Evolutionary conservation across 2,797 vertebrate genomes (phyloP).

Genomic region (Hippoglossus hippoglossus): DNA sequence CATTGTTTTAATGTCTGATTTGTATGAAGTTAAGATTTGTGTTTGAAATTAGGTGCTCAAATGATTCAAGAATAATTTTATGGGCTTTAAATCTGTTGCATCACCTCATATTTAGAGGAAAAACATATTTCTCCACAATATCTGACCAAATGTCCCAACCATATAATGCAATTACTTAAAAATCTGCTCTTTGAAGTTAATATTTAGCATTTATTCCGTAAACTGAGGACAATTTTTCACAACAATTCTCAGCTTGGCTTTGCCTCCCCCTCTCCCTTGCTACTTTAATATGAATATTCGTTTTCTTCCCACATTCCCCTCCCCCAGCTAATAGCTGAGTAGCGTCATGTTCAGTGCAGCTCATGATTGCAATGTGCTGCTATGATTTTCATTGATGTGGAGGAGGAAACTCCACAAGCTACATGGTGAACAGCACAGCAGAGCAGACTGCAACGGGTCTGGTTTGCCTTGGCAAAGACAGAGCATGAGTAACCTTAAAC

Average conservation of each 20-base stretch:
- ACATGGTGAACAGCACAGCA: conserved; percentile 15
- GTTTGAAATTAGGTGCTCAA: background rate
- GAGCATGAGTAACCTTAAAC: conserved; percentile 45
- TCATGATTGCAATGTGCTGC: conserved; percentile 58
- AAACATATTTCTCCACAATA: background rate
- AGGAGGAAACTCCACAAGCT: conserved; percentile 37
- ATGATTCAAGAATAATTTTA: background rate
- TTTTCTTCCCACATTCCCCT: conserved; percentile 50
- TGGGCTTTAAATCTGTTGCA: conserved; percentile 1
- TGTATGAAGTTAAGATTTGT: background rate
- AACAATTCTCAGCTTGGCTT: background rate
- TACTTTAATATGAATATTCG: conserved; percentile 54
- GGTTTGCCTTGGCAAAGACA: conserved; percentile 38
- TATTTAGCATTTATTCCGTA: conserved; percentile 8
- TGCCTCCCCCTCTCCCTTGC: conserved; percentile 24
- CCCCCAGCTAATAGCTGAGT: conserved; percentile 65
- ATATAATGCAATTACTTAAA: conserved; percentile 16
- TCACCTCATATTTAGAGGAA: background rate
- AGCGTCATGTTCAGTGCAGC: conserved; percentile 67
- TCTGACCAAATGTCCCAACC: background rate
- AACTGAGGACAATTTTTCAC: background rate
- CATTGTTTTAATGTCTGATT: background rate
- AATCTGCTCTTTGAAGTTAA: conserved; percentile 7
- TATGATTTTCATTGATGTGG: conserved; percentile 51
- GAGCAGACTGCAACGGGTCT: conserved; percentile 50